Evolutionary conservation across 1,140 invertebrate genomes (phyloP).

Genomic region (Atta colombica): DNA sequence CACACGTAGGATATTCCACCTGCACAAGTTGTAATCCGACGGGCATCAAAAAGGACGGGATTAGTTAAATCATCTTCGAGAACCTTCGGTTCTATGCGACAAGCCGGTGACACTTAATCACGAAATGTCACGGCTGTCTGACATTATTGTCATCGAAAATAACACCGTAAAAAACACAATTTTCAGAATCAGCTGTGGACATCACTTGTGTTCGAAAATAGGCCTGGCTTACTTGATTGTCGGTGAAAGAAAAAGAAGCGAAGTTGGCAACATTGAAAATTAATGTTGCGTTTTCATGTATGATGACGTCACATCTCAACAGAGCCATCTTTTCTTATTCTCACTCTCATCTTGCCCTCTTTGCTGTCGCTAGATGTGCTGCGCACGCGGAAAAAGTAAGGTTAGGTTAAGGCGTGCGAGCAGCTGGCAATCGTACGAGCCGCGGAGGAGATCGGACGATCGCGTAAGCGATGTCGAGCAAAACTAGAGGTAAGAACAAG

Average conservation of each 20-base stretch:
- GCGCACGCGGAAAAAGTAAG: slow-evolving; percentile 45
- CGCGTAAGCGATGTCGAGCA: neutral
- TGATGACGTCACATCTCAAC: neutral
- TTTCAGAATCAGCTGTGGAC: neutral
- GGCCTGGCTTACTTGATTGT: neutral
- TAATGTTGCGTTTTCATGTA: neutral
- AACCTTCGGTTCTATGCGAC: neutral
- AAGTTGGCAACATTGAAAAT: neutral
- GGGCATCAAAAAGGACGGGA: neutral
- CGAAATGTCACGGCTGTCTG: neutral
- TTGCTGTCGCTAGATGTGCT: neutral
- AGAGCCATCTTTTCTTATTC: too few species aligned
- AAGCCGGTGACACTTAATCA: neutral
- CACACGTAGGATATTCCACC: neutral
- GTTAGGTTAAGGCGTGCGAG: slow-evolving; percentile 41
- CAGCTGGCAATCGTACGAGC: neutral
- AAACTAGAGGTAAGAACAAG: neutral
- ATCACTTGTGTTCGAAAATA: neutral
- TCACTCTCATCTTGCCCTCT: neutral
- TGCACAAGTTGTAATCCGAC: neutral
- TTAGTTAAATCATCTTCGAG: neutral
- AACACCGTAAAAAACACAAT: neutral
- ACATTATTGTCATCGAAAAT: slow-evolving; percentile 17
- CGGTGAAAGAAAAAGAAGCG: neutral
- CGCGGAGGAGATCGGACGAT: neutral